Evolutionary conservation across 2,797 vertebrate species (phyloP).

Genomic region (Lepidocolaptes lacrymiger): DNA sequence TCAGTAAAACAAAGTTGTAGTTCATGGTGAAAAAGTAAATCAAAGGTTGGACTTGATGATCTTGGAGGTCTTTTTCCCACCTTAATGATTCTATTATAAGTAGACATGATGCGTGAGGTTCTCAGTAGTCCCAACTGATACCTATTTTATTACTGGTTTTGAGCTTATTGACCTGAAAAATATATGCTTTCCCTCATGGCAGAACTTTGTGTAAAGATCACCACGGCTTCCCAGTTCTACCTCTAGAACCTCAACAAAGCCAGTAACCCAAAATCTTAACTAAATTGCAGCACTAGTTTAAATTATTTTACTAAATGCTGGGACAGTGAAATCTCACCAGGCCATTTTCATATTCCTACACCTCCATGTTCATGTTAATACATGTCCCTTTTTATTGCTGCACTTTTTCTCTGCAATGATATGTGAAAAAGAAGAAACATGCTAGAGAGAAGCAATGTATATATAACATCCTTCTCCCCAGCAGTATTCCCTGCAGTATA

Average conservation of each 20-base stretch:
- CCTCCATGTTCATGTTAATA: slow-evolving; percentile 22
- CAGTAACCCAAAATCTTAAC: slow-evolving; percentile 4
- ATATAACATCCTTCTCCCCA: background rate
- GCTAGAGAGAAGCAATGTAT: background rate
- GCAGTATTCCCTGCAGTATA: background rate
- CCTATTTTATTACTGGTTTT: background rate
- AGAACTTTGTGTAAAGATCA: background rate
- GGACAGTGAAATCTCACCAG: slow-evolving; percentile 44
- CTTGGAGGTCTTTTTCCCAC: background rate
- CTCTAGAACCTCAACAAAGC: background rate
- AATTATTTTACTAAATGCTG: slow-evolving; percentile 5
- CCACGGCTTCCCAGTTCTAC: background rate
- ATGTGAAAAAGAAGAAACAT: background rate
- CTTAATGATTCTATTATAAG: background rate
- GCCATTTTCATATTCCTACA: slow-evolving; percentile 4
- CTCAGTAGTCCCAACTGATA: background rate
- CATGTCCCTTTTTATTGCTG: slow-evolving; percentile 2
- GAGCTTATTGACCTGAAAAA: background rate
- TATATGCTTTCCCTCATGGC: background rate
- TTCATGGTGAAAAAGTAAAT: background rate
- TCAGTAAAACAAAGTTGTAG: background rate
- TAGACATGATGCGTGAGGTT: background rate
- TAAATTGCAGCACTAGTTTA: background rate
- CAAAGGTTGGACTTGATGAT: background rate
- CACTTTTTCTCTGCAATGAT: background rate